Base-by-base conservation (phyloP, 2,888 invertebrate species). In the Tillus elongatus region DNA sequence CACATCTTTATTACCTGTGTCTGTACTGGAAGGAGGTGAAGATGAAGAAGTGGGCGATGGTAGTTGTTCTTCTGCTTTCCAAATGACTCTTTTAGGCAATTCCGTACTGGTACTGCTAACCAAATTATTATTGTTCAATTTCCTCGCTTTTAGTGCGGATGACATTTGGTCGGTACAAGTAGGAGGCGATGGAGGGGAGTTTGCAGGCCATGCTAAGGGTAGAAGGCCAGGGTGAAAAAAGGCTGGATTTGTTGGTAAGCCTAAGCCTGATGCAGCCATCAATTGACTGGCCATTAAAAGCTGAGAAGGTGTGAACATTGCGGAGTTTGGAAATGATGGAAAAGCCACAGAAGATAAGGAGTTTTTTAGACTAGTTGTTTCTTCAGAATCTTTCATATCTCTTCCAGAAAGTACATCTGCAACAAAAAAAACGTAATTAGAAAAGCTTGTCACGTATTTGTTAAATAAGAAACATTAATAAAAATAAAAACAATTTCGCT, bases 151-250 rank as follows among this genome's bases (percentile, higher is more conserved):
- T 38, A 10, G 9, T 10, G 30, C 9, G 56, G 37, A 67, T 14
- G 66, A 44, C 53, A 65, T 48, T 54, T 58, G 54, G 53, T 60
- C 45, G 57, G 53, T 39, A 51, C 59, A 39, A 49, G 74, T 62
- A 54, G 74, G 65, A 10, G 75, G 68, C 1, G 74, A 72, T 16
- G 75, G 68, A 11, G 73, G 77, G 3, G 71, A 72, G 10, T 58
- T 61, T 16, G 58, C 61, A 29, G 52, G 55, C 67, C 70, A 70
- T 24, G 48, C 74, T 71, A 13, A 37, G 3, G 76, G 68, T 37
- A 76, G 69, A 44, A 77, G 67, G 15, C 76, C 74, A 26, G 75
- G 75, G 30, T 75, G 74, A 63, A 78, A 79, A 41, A 80, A 68
- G 37, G 75, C 73, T 8, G 77, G 74, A 45, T 62, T 68, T 1